These are phyloP conservation scores for Eubucco bourcierii DNA, from an alignment of 2,113 vertebrate species.

Conservation along the genomic window DNA sequence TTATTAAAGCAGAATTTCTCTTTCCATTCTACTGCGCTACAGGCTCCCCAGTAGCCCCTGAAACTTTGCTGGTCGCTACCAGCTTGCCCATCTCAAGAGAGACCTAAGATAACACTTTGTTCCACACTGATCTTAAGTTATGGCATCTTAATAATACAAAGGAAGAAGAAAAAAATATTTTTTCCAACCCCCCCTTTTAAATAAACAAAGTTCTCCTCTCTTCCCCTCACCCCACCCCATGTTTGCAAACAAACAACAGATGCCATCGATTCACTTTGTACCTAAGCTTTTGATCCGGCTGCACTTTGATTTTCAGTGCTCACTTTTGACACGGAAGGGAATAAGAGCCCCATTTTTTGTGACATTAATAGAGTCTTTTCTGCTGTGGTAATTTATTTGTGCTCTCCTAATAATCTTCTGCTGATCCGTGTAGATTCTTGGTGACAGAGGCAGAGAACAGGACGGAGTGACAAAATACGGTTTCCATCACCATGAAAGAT, in stretches of 20 bases:
- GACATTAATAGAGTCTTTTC: constrained; percentile 34
- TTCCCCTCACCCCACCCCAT: neutral
- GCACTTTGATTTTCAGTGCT: constrained; percentile 20
- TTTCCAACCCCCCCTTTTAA: neutral
- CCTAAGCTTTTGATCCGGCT: constrained; percentile 33
- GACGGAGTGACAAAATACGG: neutral
- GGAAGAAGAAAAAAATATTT: neutral
- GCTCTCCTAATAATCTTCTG: constrained; percentile 39
- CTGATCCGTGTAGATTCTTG: constrained; percentile 2
- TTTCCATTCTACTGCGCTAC: neutral
- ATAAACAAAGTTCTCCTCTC: neutral
- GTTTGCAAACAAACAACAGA: neutral
- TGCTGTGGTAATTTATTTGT: constrained; percentile 29
- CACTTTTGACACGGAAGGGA: constrained; percentile 48
- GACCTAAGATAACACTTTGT: neutral
- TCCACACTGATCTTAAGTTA: neutral
- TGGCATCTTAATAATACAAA: neutral
- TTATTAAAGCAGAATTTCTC: neutral
- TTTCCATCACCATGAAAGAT: neutral
- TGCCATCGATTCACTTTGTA: constrained; percentile 45
- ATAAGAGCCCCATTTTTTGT: constrained; percentile 27
- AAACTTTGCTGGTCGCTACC: neutral
- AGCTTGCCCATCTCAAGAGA: neutral
- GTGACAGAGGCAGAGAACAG: neutral
- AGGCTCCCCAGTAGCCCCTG: neutral